Evolutionary conservation across 1,140 invertebrate genomes (phyloP), one percentile per base, ranked within the genome.

Genomic region (Camponotus floridanus): DNA sequence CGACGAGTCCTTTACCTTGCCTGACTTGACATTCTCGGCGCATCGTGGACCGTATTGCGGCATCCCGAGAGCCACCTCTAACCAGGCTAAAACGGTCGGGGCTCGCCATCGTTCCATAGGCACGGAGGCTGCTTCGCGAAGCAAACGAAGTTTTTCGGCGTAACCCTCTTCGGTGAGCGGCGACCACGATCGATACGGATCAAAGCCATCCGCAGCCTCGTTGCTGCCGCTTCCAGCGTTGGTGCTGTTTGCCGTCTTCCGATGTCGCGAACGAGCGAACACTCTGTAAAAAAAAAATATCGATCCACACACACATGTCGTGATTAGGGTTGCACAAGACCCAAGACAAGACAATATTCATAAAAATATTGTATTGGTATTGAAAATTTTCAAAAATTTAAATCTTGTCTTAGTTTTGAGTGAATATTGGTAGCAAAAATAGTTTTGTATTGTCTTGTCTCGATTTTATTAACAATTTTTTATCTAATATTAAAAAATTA

Each of bases 31-130:
- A 94, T 99, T 99, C 92, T 98, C 98, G 26, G 98, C 97, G 93
- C 98, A 98, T 76, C 97, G 96, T 13, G 97, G 97, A 2, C 98
- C 98, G 91, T 99, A 99, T 91, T 98, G 98, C 0, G 98, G 98
- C 98, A 99, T 99, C 26, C 98, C 98, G 4, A 99, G 96, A 0
- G 98, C 98, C 26, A 99, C 97, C 95, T 99, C 98, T 55, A 99
- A 95, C 98, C 98, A 99, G 0, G 98, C 98, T 15, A 99, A 96
- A 57, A 99, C 98, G 62, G 98, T 98, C 0, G 98, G 97, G 26
- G 98, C 98, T 86, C 98, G 96, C 98, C 98, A 99, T 91, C 98
- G 96, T 87, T 98, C 97, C 95, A 99, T 97, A n/a, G 98, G 98
- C 84, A 98, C 95, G 2, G 97, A 97, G 2, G 97, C 97, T 6